These are phyloP conservation scores for Nomada fucata DNA, from an alignment of 2,888 invertebrate species.

Conservation along the genomic window DNA sequence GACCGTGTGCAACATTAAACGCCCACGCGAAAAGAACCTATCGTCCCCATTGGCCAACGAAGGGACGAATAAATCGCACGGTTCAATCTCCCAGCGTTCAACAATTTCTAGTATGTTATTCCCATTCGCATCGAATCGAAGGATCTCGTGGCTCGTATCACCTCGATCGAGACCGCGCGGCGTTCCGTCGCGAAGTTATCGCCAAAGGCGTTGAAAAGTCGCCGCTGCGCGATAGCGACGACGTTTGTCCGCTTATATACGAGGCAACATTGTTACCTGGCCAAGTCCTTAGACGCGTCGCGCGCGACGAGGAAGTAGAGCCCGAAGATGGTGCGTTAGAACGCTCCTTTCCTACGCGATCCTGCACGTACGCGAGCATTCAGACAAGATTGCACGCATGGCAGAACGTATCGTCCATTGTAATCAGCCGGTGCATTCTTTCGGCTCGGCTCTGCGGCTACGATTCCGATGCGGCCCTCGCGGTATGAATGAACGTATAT, in stretches of 20 bases:
- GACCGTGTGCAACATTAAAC: no score
- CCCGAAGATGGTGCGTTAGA: constrained; percentile 40
- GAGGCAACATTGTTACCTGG: constrained; percentile 4
- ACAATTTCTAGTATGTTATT: background rate
- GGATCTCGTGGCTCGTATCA: background rate
- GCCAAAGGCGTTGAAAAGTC: background rate
- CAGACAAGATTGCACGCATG: constrained; percentile 37
- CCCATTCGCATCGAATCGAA: background rate
- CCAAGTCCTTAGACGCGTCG: constrained; percentile 11
- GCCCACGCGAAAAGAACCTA: background rate
- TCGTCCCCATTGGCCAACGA: background rate
- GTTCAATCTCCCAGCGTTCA: background rate
- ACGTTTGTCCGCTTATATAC: constrained; percentile 19
- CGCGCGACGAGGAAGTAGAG: constrained; percentile 46
- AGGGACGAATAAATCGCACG: constrained; percentile 2
- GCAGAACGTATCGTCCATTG: constrained; percentile 60
- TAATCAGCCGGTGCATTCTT: constrained; percentile 63
- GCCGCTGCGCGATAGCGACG: background rate
- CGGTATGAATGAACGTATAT: constrained; percentile 27
- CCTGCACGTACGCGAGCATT: constrained; percentile 51
- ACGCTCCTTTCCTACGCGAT: constrained; percentile 45
- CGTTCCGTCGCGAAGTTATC: background rate
- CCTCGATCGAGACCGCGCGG: background rate
- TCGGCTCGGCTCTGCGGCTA: constrained; percentile 22
- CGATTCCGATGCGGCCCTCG: constrained; percentile 15